phyloP scores from a whole-genome alignment of 2,888 invertebrate genomes.

The Dynastes maya region DNA sequence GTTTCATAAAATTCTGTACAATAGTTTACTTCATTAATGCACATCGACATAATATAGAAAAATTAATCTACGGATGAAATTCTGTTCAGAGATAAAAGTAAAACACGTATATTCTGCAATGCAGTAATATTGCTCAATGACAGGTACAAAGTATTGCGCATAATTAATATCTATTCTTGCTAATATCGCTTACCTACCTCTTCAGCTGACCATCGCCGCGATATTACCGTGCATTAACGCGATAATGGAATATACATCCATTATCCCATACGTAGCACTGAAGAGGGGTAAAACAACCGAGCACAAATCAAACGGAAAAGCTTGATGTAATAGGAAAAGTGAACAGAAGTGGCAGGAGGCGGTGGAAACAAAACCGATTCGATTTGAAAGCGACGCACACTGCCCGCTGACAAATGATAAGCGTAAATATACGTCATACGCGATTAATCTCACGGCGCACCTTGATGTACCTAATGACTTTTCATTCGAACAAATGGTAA shows the following conservation, averaged over 20 bases:
- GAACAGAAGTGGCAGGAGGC: slow-evolving; percentile 3
- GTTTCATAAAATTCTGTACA: too few relatives aligned
- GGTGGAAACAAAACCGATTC: slow-evolving; percentile 25
- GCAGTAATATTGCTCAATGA: too few relatives aligned
- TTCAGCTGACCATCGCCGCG: slow-evolving; percentile 2
- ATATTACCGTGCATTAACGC: slow-evolving; percentile 2
- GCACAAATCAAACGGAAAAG: slow-evolving; percentile 13
- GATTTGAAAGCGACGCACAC: slow-evolving; percentile 18
- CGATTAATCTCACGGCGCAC: slow-evolving; percentile 57
- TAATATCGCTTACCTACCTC: not conserved
- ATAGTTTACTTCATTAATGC: too few relatives aligned
- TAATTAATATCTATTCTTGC: too few relatives aligned
- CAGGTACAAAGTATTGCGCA: too few relatives aligned
- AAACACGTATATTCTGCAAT: too few relatives aligned
- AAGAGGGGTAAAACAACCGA: not conserved
- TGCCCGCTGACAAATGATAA: slow-evolving; percentile 58
- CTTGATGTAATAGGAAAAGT: slow-evolving; percentile 21
- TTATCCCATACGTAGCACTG: not conserved
- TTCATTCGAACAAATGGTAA: slow-evolving; percentile 55
- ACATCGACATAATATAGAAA: too few relatives aligned
- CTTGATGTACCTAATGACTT: slow-evolving; percentile 55
- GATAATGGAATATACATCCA: slow-evolving; percentile 12
- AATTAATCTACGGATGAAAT: too few relatives aligned
- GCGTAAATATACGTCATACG: slow-evolving; percentile 60
- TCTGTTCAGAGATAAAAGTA: too few relatives aligned